Conservation (phyloP, 2,113 vertebrate genomes). For the Tyto alba region DNA sequence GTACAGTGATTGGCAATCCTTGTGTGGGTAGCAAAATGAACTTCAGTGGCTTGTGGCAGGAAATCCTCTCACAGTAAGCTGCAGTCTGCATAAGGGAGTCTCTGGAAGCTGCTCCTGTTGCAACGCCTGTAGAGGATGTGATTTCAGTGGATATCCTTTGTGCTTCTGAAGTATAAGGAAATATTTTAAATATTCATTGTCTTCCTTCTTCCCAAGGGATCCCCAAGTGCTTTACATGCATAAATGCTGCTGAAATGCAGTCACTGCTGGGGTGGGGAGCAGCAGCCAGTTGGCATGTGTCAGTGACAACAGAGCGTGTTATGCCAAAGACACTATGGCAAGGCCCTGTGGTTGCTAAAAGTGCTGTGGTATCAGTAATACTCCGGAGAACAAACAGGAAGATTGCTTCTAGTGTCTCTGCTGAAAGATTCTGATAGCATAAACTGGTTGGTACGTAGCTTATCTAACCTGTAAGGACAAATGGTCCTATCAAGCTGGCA, state of each 20-base stretch:
- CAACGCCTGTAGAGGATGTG: neutral
- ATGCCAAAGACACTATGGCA: neutral
- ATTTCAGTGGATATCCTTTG: neutral
- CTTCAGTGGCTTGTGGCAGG: neutral
- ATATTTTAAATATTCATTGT: constrained; percentile 14
- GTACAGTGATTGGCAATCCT: neutral
- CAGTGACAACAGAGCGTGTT: neutral
- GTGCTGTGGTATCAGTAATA: neutral
- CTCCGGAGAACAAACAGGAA: neutral
- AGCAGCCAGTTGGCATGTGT: constrained; percentile 33
- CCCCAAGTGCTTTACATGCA: neutral
- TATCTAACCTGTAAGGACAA: neutral
- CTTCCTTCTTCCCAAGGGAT: neutral
- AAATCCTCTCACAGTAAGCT: neutral
- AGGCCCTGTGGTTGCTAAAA: neutral
- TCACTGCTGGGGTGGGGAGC: constrained; percentile 12
- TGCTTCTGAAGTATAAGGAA: neutral
- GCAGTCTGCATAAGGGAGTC: neutral
- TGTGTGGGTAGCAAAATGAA: neutral
- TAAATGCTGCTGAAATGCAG: neutral
- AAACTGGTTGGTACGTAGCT: neutral
- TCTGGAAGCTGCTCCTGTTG: neutral
- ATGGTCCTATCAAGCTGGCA: neutral
- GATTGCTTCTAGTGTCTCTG: neutral
- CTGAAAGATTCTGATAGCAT: neutral